phyloP scores from a whole-genome alignment of 2,888 invertebrate genomes.

The Nephrotoma guestfalica region DNA sequence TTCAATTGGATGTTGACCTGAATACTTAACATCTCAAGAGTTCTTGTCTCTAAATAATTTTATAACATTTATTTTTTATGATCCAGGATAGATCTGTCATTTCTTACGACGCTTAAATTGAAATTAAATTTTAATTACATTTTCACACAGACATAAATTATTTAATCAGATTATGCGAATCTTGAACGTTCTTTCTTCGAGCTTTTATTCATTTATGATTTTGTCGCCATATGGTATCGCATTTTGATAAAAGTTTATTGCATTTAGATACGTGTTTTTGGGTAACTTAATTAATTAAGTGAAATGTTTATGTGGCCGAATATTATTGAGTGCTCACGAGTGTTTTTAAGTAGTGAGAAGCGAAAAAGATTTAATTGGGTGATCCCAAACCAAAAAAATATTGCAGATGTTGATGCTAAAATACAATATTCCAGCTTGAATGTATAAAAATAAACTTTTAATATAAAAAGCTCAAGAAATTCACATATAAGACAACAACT shows the following conservation, averaged over 20 bases:
- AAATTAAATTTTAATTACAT: too few species aligned
- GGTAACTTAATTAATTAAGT: background rate
- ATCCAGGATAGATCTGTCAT: too few species aligned
- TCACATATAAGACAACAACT: background rate
- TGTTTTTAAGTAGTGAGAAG: background rate
- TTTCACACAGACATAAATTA: too few species aligned
- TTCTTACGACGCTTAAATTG: too few species aligned
- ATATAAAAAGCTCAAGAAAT: background rate
- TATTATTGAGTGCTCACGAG: background rate
- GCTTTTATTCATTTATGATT: too few species aligned
- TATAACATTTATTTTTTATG: too few species aligned
- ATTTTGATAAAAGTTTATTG: background rate
- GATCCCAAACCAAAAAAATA: background rate
- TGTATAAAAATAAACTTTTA: background rate
- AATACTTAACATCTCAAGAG: too few species aligned
- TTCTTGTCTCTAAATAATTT: too few species aligned
- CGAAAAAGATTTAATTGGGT: background rate
- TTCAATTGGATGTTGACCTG: too few species aligned
- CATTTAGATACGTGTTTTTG: background rate
- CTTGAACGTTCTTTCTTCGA: too few species aligned
- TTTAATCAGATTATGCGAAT: too few species aligned
- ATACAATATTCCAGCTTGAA: background rate
- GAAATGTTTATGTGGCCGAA: background rate
- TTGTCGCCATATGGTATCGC: too few species aligned
- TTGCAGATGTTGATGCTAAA: background rate